Evolutionary conservation across 1,140 invertebrate genomes (phyloP).

Genomic region (Probaryconus sp.): DNA sequence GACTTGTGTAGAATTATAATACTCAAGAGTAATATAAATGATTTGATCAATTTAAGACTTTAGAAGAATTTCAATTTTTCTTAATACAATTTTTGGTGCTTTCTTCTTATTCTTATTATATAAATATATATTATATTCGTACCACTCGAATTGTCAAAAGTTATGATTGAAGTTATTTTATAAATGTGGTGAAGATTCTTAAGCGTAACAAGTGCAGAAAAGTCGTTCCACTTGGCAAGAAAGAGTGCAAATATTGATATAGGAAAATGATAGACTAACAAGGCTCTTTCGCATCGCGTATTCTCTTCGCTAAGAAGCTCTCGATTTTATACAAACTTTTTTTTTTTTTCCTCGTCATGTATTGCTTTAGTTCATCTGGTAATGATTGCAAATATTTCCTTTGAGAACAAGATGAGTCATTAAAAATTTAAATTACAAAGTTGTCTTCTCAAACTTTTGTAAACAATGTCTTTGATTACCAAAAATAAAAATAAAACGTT

Average conservation of each 20-base stretch:
- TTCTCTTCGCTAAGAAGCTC: constrained; percentile 29
- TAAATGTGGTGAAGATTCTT: constrained; percentile 31
- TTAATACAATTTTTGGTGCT: no score
- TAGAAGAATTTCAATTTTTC: no score
- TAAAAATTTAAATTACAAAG: no score
- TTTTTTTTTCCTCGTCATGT: constrained; percentile 21
- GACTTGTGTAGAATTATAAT: no score
- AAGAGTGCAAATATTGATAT: constrained; percentile 46
- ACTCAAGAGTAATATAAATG: no score
- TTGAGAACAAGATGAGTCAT: background rate
- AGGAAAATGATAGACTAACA: constrained; percentile 49
- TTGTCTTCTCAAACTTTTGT: no score
- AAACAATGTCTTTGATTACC: no score
- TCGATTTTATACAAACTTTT: constrained; percentile 23
- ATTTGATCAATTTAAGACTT: no score
- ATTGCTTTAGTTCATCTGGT: constrained; percentile 7
- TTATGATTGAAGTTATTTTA: no score
- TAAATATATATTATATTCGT: constrained; percentile 34
- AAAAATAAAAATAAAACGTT: no score
- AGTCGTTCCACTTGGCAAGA: constrained; percentile 45
- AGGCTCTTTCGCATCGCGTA: constrained; percentile 9
- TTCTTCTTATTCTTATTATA: no score
- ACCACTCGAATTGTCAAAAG: constrained; percentile 14
- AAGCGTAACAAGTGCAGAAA: constrained; percentile 26
- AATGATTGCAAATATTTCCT: constrained; percentile 9